Conservation (phyloP, 2,888 invertebrate genomes). For the Drepana falcataria region DNA sequence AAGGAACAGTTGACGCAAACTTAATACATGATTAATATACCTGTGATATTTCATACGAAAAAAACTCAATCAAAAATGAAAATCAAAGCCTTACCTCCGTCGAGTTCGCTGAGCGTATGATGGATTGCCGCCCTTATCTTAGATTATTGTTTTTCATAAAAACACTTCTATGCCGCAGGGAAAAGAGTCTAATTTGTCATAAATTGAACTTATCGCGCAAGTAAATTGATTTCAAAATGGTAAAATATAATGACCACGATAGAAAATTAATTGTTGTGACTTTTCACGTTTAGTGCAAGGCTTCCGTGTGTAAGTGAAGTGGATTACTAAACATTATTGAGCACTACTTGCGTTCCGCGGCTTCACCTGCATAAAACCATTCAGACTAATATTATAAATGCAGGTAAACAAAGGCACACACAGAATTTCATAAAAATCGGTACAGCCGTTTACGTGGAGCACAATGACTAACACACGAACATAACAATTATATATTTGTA, state of each 20-base stretch:
- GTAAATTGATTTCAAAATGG: conserved; percentile 27
- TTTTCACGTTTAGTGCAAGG: conserved; percentile 5
- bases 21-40: background rate
- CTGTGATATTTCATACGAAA: background rate
- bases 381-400: no score
- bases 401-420: no score
- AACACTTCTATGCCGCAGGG: conserved; percentile 21
- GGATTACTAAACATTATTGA: conserved; percentile 3
- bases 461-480: no score
- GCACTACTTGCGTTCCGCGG: no score
- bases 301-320: conserved; percentile 2
- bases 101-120: conserved; percentile 29
- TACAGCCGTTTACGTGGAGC: no score
- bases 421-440: no score
- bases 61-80: background rate
- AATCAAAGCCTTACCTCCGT: background rate
- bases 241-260: conserved; percentile 18
- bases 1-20: background rate
- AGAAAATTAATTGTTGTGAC: conserved; percentile 18
- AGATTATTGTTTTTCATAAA: conserved; percentile 52
- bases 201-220: conserved; percentile 26
- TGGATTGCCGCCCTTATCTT: conserved; percentile 45
- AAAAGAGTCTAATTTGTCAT: conserved; percentile 53
- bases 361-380: no score
- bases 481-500: no score